Base-by-base conservation (phyloP, 2,888 invertebrate genomes). In the Chrysodeixis includens region DNA sequence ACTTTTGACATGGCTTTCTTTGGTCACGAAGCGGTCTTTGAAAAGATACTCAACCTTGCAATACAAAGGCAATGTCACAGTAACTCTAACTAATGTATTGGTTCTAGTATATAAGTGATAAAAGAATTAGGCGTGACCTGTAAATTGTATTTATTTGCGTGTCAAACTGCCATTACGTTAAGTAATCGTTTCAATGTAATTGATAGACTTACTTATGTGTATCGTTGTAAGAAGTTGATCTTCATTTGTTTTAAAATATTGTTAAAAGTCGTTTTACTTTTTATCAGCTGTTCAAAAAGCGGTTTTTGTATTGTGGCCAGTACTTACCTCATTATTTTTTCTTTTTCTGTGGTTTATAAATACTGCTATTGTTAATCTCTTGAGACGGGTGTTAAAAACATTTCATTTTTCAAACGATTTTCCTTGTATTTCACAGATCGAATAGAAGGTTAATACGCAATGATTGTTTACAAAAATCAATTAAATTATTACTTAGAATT, bases 1-100 rank as follows among this genome's bases (percentile, higher is more conserved):
- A 53, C 32, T 66, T 62, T 65, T 55, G 62, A 60, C 30, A 61
- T 56, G 62, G 65, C 74, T 81, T 74, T 78, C 78, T 76, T 68
- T 53, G 30, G 18, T 46, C 56, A 66, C 35, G 46, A 63, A 46
- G 35, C 30, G 44, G 66, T 66, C 73, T 78, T 76, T 73, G 44
- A 53, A 59, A 56, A 44, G 35, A 55, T 71, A 76, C 57, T 35
- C 22, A 65, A 63, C 30, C 30, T 52, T 59, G n/a, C 30, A 56
- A 54, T 8, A 72, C 56, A 66, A 63, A 69, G 35, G 53, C 77
- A 72, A 66, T 69, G 73, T 68, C 69, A 68, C 54, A 56, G 66
- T 66, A 54, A 75, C 35, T 53, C 63, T 66, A 54, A 75, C 35
- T 53, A 60, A 71, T 63, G 56, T 51, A 62, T 51, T 53, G 18